Conservation (phyloP, 2,797 vertebrate species). For the Sebastes kiyomatsui region DNA sequence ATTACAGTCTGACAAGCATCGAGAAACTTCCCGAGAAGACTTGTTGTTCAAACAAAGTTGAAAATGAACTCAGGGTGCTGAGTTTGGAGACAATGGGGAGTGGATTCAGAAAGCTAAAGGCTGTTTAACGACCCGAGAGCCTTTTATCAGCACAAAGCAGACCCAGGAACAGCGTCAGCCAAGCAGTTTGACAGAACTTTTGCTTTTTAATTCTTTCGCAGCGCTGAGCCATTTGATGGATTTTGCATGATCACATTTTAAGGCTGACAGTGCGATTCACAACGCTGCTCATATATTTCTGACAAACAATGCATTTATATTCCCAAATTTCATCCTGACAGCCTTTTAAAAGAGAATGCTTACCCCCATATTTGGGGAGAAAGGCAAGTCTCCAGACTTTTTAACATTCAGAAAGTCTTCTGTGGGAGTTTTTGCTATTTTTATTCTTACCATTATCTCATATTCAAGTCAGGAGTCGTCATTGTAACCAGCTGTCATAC, state of each 20-base stretch:
- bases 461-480: neutral
- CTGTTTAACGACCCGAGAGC: slow-evolving; percentile 19
- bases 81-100: slow-evolving; percentile 10
- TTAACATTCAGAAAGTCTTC: neutral
- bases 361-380: neutral
- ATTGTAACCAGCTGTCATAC: neutral
- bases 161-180: slow-evolving; percentile 15
- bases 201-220: slow-evolving; percentile 36
- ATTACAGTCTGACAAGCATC: neutral
- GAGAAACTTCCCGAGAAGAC: neutral
- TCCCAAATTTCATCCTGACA: neutral
- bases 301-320: slow-evolving; percentile 25
- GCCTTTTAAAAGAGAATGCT: neutral
- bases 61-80: neutral
- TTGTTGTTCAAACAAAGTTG: neutral
- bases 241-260: slow-evolving; percentile 42
- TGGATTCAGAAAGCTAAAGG: neutral
- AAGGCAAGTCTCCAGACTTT: neutral
- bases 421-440: neutral
- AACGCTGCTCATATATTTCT: slow-evolving; percentile 14
- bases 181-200: slow-evolving; percentile 30
- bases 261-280: slow-evolving; percentile 31
- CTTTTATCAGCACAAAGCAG: slow-evolving; percentile 53
- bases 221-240: slow-evolving; percentile 22
- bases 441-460: neutral